Evolutionary conservation across 2,888 invertebrate species (phyloP).

Genomic region (Lasioglossum oenotherae): DNA sequence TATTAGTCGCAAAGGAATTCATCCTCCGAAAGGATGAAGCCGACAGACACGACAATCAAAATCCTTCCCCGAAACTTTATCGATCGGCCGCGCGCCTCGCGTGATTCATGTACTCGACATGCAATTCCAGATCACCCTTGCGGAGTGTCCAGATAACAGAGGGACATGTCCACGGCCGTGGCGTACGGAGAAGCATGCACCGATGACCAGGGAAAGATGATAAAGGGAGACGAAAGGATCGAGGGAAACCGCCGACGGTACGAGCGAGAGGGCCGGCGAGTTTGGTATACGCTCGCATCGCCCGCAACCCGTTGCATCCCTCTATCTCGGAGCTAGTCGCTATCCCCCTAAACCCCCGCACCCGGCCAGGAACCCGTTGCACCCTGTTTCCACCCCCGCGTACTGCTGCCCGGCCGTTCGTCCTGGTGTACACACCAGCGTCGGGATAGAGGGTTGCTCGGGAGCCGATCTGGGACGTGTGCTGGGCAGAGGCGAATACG

Average conservation of each 20-base stretch:
- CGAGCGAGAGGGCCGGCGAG: constrained; percentile 21
- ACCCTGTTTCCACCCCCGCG: neutral
- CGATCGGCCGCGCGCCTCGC: constrained; percentile 48
- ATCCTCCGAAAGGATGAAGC: constrained; percentile 18
- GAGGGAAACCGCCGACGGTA: constrained; percentile 6
- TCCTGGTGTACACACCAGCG: constrained; percentile 62
- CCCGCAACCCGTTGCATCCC: constrained; percentile 69
- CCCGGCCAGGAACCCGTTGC: constrained; percentile 13
- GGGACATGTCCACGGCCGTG: constrained; percentile 67
- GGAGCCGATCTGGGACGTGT: constrained; percentile 80
- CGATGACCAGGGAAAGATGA: constrained; percentile 49
- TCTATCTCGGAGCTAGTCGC: constrained; percentile 59
- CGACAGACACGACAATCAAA: constrained; percentile 47
- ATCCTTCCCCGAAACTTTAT: constrained; percentile 57
- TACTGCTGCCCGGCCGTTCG: constrained; percentile 6
- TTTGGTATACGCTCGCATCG: constrained; percentile 66
- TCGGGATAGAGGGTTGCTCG: constrained; percentile 71
- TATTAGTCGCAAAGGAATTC: constrained; percentile 26
- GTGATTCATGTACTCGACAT: constrained; percentile 65
- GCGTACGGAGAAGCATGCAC: constrained; percentile 48
- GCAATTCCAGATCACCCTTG: constrained; percentile 64
- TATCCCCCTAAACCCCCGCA: constrained; percentile 27
- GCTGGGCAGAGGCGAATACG: constrained; percentile 73
- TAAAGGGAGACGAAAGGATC: constrained; percentile 48
- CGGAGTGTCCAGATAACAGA: constrained; percentile 66